A percentile compares a stretch with the other conserved stretches of the same genome.
These are phyloP conservation scores for Pogoniulus pusillus DNA, from an alignment of 2,797 vertebrate genomes.

Conservation along the genomic window DNA sequence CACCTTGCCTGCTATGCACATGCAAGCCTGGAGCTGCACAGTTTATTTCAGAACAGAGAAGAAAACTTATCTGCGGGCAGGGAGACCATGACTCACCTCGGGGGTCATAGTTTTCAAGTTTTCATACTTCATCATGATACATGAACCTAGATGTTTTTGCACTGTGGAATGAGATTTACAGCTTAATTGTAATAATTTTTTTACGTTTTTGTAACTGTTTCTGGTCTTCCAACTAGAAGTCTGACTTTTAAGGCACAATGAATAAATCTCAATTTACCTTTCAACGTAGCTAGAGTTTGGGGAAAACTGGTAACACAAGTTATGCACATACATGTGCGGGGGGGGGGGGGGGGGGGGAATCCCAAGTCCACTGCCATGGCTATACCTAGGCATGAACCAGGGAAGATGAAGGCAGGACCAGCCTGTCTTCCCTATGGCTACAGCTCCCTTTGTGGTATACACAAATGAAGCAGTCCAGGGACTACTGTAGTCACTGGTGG, in stretches of 20 bases:
- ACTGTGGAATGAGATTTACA: background rate
- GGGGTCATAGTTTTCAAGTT: background rate
- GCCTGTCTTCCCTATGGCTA: background rate
- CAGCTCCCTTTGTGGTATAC: background rate
- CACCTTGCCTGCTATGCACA: background rate
- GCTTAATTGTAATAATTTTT: constrained; percentile 12
- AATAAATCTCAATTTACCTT: background rate
- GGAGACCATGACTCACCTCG: background rate
- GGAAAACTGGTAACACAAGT: background rate
- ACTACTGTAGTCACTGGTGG: background rate
- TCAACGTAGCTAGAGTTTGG: background rate
- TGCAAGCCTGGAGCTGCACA: background rate
- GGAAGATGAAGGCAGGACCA: background rate
- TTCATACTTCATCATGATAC: background rate
- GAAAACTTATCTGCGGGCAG: background rate
- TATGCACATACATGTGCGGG: rapidly evolving
- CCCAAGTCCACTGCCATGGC: rapidly evolving
- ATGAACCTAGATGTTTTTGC: background rate
- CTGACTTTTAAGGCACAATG: background rate
- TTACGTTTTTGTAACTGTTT: background rate
- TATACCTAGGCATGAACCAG: background rate
- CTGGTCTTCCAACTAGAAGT: background rate
- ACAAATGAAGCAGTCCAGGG: background rate
- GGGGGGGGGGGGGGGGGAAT: too few species aligned
- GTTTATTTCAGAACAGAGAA: background rate